Evolutionary conservation across 2,113 vertebrate genomes (phyloP).

Genomic region (Cichladusa arquata): DNA sequence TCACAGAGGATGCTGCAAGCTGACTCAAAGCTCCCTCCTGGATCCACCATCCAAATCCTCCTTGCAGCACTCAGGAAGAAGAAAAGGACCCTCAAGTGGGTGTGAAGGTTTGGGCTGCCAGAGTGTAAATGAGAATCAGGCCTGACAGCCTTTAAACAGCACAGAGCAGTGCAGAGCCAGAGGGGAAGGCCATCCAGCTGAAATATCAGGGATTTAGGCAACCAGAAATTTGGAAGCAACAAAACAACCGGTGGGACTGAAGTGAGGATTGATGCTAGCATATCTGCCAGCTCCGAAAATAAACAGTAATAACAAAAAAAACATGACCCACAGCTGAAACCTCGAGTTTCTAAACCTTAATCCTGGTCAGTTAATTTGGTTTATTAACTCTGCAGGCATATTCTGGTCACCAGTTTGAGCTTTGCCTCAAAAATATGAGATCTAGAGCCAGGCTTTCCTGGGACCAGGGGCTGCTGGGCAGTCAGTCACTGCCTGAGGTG

Average conservation of each 20-base stretch:
- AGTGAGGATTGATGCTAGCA: not conserved
- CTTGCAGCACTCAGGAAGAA: not conserved
- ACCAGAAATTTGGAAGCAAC: not conserved
- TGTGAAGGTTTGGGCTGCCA: not conserved
- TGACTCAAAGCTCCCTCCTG: not conserved
- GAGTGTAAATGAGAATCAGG: slow-evolving; percentile 27
- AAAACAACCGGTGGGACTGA: not conserved
- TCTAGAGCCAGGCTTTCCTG: not conserved
- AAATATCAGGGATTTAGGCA: not conserved
- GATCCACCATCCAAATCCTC: not conserved
- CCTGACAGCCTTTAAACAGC: slow-evolving; percentile 20
- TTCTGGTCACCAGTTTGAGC: not conserved
- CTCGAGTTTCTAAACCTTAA: not conserved
- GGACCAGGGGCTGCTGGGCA: not conserved
- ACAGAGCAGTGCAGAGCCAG: not conserved
- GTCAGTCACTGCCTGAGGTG: not conserved
- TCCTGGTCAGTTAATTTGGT: not conserved
- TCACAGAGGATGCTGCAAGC: not conserved
- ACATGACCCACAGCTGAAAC: not conserved
- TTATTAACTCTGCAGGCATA: not conserved
- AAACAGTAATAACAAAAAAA: not conserved
- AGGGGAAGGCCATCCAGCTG: not conserved
- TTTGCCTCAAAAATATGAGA: not conserved
- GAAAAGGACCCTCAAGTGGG: not conserved
- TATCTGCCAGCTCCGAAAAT: not conserved